Evolutionary conservation across 2,797 vertebrate species (phyloP).

Genomic region (Urophycis tenuis): DNA sequence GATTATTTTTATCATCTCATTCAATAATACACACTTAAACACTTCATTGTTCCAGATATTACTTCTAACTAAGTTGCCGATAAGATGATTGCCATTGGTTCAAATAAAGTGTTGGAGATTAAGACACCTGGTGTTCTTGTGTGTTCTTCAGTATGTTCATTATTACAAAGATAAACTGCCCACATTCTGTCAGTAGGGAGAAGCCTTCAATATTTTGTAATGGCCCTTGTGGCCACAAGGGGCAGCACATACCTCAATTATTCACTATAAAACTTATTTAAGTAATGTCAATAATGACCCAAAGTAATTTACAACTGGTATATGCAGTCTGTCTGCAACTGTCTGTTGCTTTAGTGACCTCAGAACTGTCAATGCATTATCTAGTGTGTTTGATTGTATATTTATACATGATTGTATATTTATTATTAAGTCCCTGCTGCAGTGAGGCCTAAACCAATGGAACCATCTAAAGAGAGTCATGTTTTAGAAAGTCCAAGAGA

Average conservation of each 20-base stretch:
- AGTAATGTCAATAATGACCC: not conserved
- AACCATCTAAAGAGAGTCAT: not conserved
- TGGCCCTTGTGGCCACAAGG: not conserved
- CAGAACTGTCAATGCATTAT: not conserved
- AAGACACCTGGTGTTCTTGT: constrained; percentile 9
- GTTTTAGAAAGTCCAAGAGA: not conserved
- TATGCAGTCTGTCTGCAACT: not conserved
- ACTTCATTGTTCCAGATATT: not conserved
- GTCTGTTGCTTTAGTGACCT: not conserved
- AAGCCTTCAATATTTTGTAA: not conserved
- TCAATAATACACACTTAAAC: not conserved
- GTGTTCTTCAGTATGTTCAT: not conserved
- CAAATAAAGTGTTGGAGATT: constrained; percentile 48
- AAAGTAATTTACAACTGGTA: not conserved
- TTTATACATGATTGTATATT: not conserved
- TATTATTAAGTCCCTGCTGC: not conserved
- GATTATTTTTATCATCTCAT: not conserved
- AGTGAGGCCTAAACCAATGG: not conserved
- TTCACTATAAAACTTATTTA: not conserved
- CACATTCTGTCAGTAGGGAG: not conserved
- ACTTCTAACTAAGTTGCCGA: not conserved
- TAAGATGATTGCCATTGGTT: constrained; percentile 38
- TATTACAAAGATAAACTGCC: not conserved
- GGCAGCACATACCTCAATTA: not conserved
- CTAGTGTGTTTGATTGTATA: not conserved